Evolutionary conservation across 1,140 invertebrate genomes (phyloP).

Genomic region (Chymomyza costata): DNA sequence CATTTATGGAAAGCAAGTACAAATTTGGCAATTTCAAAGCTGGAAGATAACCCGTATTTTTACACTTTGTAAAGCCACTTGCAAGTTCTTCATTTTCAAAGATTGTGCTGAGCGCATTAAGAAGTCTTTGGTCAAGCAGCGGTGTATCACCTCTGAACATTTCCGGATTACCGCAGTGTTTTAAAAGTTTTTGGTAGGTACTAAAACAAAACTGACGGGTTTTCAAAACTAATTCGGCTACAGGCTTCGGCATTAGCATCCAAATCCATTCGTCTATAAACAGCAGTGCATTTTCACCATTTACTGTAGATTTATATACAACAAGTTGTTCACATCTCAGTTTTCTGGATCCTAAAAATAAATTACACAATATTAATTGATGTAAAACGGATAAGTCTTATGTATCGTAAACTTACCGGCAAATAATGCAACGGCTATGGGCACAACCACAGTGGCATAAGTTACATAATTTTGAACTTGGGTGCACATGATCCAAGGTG

Average conservation of each 20-base stretch:
- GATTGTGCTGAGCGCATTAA: conserved; percentile 28
- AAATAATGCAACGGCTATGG: conserved; percentile 85
- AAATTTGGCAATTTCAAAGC: conserved; percentile 22
- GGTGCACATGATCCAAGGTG: conserved; percentile 91
- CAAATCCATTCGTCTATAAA: conserved; percentile 87
- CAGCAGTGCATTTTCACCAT: conserved; percentile 19
- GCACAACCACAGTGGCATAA: conserved; percentile 86
- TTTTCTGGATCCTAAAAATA: conserved; percentile 20
- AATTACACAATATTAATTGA: neutral
- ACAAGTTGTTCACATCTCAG: conserved; percentile 14
- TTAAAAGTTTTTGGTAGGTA: conserved; percentile 43
- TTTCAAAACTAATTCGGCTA: conserved; percentile 82
- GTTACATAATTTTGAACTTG: conserved; percentile 86
- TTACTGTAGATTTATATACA: conserved; percentile 1
- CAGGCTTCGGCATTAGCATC: conserved; percentile 83
- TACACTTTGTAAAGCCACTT: conserved; percentile 27
- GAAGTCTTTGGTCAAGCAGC: neutral
- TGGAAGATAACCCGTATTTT: conserved; percentile 20
- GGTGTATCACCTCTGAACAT: conserved; percentile 23
- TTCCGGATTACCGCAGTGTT: conserved; percentile 36
- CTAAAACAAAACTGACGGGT: conserved; percentile 86
- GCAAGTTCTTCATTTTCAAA: conserved; percentile 41
- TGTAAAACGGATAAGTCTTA: too few species aligned
- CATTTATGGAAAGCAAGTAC: conserved; percentile 37
- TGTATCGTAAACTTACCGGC: too few species aligned